Evolutionary conservation across 2,113 vertebrate species (phyloP), one percentile per base, ranked within the genome.

Genomic region (Centropus unirufus): DNA sequence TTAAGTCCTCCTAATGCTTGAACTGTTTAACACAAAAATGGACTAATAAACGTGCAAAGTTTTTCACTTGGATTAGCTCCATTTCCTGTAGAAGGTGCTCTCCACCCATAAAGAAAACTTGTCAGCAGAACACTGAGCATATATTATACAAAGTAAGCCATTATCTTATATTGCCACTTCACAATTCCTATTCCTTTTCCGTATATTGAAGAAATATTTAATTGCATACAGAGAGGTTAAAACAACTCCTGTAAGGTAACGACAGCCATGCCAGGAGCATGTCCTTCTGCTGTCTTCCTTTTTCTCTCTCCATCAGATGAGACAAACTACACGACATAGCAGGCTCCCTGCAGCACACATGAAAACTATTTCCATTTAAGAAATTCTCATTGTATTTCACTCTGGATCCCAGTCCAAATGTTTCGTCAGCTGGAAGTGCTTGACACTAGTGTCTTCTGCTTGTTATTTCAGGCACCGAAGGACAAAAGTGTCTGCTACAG

Each of bases 71-170:
- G 96, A 97, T 94, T 95, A 94, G 76, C 86, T 97, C 93, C 92
- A 97, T 93, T 97, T 98, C 97, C 96, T 97, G 88, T 85, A 94
- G 94, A 96, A 96, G 96, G 96, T 96, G 93, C 92, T 96, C 95
- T 97, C 96, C 91, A 92, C 92, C 97, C 97, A 95, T 93, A 97
- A 97, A 97, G 96, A 95, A 97, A 98, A 97, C 94, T 86, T 73
- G 79, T 93, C 32, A 57, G 93, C 90, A 94, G 89, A 95, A 80
- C 87, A 84, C 75, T 10, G 46, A 95, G 89, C n/a, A 57, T 8
- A 49, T 49, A 90, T 92, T 68, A 21, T 24, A 77, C 32, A 52
- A 79, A 92, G 40, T 40, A 88, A 93, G 47, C 52, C 39, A 52
- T 3, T 85, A 74, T 70, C 76, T 83, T 52, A 51, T 15, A 57